Evolutionary conservation across 2,888 invertebrate species (phyloP).

Genomic region (Plagiodera versicolora): DNA sequence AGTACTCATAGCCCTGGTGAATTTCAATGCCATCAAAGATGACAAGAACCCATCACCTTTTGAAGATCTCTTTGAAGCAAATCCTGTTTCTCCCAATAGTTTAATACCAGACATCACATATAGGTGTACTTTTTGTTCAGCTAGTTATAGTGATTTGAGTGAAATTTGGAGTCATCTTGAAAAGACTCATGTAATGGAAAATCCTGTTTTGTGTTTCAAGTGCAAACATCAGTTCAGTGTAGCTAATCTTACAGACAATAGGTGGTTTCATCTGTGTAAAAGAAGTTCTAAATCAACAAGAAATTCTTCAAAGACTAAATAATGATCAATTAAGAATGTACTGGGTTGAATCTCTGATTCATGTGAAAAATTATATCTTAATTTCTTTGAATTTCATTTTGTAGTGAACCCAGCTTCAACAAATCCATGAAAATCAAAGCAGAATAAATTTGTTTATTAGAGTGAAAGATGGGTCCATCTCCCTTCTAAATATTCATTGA

Average conservation of each 20-base stretch:
- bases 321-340: not conserved
- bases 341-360: too few relatives aligned
- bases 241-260: constrained; percentile 13
- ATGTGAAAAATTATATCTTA: too few relatives aligned
- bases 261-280: constrained; percentile 24
- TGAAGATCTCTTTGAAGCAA: constrained; percentile 13
- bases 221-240: constrained; percentile 23
- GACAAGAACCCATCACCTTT: constrained; percentile 10
- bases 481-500: too few relatives aligned
- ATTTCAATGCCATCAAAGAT: constrained; percentile 22
- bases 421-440: too few relatives aligned
- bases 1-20: constrained; percentile 13
- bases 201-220: constrained; percentile 29
- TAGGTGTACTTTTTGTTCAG: constrained; percentile 22
- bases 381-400: too few relatives aligned
- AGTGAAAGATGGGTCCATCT: too few relatives aligned
- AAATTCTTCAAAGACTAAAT: not conserved
- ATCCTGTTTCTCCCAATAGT: not conserved
- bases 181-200: constrained; percentile 22
- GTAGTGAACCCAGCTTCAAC: too few relatives aligned
- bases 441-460: too few relatives aligned
- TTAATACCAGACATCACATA: constrained; percentile 17
- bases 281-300: not conserved
- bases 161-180: constrained; percentile 22
- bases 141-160: not conserved